Percentiles rank a stretch among this genome's conserved stretches.
These are phyloP conservation scores for Pandemis heparana DNA, from an alignment of 2,888 invertebrate species.

Conservation along the genomic window DNA sequence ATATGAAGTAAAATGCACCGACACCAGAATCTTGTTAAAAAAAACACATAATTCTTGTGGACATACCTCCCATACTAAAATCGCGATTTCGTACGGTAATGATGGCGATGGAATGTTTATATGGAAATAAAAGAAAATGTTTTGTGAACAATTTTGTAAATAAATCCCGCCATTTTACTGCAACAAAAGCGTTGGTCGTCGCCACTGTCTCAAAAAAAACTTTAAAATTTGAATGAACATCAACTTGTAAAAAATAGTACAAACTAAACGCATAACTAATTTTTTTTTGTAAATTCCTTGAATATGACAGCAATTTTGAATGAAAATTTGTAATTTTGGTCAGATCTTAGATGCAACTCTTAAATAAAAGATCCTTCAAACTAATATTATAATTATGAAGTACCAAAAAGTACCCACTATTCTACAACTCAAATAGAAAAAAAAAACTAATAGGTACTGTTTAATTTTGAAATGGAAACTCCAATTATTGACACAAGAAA, in stretches of 20 bases:
- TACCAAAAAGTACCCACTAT: neutral
- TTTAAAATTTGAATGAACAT: neutral
- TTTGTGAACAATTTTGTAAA: slow-evolving; percentile 41
- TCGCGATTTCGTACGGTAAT: slow-evolving; percentile 44
- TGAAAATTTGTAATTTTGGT: too few species aligned
- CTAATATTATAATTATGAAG: neutral
- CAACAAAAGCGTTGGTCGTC: slow-evolving; percentile 38
- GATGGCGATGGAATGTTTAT: slow-evolving; percentile 41
- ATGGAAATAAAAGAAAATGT: slow-evolving; percentile 43
- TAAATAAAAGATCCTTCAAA: too few species aligned
- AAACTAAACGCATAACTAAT: too few species aligned
- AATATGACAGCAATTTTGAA: too few species aligned
- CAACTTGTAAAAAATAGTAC: too few species aligned
- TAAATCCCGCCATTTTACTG: slow-evolving; percentile 41
- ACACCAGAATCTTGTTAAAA: slow-evolving; percentile 26
- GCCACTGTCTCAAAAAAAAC: slow-evolving; percentile 1
- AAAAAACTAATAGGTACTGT: neutral
- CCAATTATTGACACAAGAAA: slow-evolving; percentile 34
- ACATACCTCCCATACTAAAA: slow-evolving; percentile 72
- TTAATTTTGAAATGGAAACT: slow-evolving; percentile 27
- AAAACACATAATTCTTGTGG: slow-evolving; percentile 50
- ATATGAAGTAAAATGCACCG: slow-evolving; percentile 21
- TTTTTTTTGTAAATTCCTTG: too few species aligned
- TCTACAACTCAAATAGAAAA: neutral
- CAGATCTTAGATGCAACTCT: too few species aligned